Base-by-base conservation (phyloP, 2,113 vertebrate genomes). In the Zosterops japonicus region DNA sequence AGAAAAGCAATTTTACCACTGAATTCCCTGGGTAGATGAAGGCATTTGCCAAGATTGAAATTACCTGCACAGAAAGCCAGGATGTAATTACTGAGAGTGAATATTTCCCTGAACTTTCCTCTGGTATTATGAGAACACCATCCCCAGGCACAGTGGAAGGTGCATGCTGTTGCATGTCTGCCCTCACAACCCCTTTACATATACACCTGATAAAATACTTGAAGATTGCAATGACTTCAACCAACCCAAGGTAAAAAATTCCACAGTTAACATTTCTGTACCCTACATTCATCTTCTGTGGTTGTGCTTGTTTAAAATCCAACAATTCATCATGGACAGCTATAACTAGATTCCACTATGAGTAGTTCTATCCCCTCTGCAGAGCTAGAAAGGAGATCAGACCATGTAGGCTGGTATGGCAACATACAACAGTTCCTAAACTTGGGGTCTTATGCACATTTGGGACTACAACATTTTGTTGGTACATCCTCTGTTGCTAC, bases 21-120 rank as follows among this genome's bases (percentile, higher is more conserved):
- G 39, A 22, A 24, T 25, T 87, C 41, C 21, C 57, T 27, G 49
- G 5, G 41, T 1, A 88, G 35, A 72, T 53, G 36, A 90, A 83
- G 81, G n/a, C 25, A 65, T 80, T 60, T 60, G 75, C n/a, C 77
- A 83, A 95, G 76, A 60, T 14, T 70, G 42, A 81, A 88, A 95
- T 65, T 47, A 72, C 31, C 57, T 55, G 33, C 64, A 84, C 57
- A 90, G 72, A 79, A 82, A 86, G 55, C 23, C 53, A 61, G 60
- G 84, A 89, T 39, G 12, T 87, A 94, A 86, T 93, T 86, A 83
- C 12, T 24, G 36, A 93, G 68, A 24, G 39, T 57, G 75, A 71
- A 17, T 57, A 60, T 76, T 95, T 91, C 76, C 76, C 78, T 95
- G 91, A 96, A 83, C 87, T 95, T 95, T 92, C 68, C 91, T 94